A percentile compares a stretch with the other conserved stretches of the same genome.
These are phyloP conservation scores for Actinernus sp. DNA, from an alignment of 92 coral and sea anemone genomes.

Conservation along the genomic window DNA sequence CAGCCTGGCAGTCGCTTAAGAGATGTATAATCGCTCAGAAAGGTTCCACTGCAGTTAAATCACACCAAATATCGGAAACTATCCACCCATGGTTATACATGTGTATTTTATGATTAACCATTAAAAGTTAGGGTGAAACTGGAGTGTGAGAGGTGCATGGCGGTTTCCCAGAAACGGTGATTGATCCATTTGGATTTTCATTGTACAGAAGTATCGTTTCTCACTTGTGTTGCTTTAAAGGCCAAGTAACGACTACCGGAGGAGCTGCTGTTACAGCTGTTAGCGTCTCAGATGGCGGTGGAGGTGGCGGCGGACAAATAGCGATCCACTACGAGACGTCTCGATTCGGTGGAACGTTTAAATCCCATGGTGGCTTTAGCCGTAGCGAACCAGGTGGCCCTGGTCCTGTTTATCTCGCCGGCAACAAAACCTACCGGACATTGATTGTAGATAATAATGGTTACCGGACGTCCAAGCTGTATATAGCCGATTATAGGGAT, in stretches of 20 bases:
- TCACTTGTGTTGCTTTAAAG: too few species aligned
- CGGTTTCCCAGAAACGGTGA: too few species aligned
- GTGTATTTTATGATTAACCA: too few species aligned
- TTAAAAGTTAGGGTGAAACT: too few species aligned
- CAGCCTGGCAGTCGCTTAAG: too few species aligned
- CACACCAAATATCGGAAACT: too few species aligned
- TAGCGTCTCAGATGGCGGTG: slow-evolving; percentile 81
- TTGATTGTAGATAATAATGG: slow-evolving; percentile 90
- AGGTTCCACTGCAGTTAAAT: too few species aligned
- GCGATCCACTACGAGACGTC: slow-evolving; percentile 73
- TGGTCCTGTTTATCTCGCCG: slow-evolving; percentile 81
- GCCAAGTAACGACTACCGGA: slow-evolving; percentile 73
- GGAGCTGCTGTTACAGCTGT: slow-evolving; percentile 62
- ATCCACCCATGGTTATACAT: too few species aligned
- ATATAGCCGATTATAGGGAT: slow-evolving; percentile 80
- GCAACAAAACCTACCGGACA: slow-evolving; percentile 58
- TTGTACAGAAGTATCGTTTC: too few species aligned
- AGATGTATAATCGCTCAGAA: too few species aligned
- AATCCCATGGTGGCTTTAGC: slow-evolving; percentile 91
- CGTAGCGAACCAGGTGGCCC: slow-evolving; percentile 92
- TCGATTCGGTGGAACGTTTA: slow-evolving; percentile 72
- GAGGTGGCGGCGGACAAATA: slow-evolving; percentile 97
- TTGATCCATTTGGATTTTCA: too few species aligned
- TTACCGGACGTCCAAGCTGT: slow-evolving; percentile 68
- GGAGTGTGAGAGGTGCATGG: too few species aligned